These are phyloP conservation scores for Campoplex nolae DNA, from an alignment of 2,888 invertebrate genomes.

Conservation along the genomic window DNA sequence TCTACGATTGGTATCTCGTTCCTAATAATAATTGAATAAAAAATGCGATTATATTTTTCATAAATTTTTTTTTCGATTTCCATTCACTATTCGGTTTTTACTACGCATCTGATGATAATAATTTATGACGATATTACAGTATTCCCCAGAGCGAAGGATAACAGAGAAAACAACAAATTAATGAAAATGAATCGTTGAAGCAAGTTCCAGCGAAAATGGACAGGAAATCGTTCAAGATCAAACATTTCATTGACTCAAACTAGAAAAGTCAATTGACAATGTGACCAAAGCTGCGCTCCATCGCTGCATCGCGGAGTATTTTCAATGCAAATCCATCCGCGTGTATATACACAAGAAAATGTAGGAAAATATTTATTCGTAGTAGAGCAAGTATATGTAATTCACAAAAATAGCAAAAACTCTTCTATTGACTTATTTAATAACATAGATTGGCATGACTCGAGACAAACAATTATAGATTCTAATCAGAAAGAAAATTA, in stretches of 20 bases:
- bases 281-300: neutral
- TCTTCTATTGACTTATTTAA: no score
- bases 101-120: neutral
- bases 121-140: neutral
- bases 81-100: neutral
- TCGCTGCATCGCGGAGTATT: neutral
- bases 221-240: neutral
- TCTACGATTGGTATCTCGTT: neutral
- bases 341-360: neutral
- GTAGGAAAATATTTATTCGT: no score
- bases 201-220: neutral
- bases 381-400: no score
- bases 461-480: no score
- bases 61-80: neutral
- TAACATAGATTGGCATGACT: no score
- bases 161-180: neutral
- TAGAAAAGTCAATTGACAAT: slow-evolving; percentile 31
- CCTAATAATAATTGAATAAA: neutral
- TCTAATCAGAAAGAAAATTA: no score
- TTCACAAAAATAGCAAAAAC: no score
- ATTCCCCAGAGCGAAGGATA: neutral
- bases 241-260: slow-evolving; percentile 10
- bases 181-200: neutral
- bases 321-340: slow-evolving; percentile 1
- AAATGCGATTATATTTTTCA: neutral